These are phyloP conservation scores for Trichonephila clavata DNA, from an alignment of 1,140 invertebrate species.

Conservation along the genomic window DNA sequence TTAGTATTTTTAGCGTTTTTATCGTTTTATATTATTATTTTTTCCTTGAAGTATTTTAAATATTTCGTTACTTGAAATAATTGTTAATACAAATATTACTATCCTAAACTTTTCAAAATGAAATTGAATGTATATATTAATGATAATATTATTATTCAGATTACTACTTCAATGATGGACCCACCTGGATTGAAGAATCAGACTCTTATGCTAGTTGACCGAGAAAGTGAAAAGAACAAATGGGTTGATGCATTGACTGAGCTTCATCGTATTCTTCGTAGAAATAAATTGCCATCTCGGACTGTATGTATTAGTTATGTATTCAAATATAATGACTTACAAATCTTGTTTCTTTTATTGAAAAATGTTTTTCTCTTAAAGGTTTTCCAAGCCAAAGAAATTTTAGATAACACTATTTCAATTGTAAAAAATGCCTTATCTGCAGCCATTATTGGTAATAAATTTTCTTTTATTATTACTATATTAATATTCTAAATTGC, in stretches of 20 bases:
- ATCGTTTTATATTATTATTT: too few species aligned
- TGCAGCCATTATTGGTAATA: slow-evolving; percentile 77
- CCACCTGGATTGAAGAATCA: slow-evolving; percentile 77
- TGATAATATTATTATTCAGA: slow-evolving; percentile 82
- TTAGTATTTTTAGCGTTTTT: too few species aligned
- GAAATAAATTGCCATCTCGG: slow-evolving; percentile 97
- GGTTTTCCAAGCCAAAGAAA: slow-evolving; percentile 79
- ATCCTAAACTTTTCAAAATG: too few species aligned
- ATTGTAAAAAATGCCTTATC: slow-evolving; percentile 77
- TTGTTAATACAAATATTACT: too few species aligned
- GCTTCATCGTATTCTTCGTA: slow-evolving; percentile 96
- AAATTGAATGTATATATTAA: too few species aligned
- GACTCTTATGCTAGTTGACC: slow-evolving; percentile 94
- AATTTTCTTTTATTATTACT: neutral
- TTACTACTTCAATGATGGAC: slow-evolving; percentile 81
- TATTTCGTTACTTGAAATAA: too few species aligned
- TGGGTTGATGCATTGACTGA: slow-evolving; percentile 99
- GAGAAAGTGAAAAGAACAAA: slow-evolving; percentile 97
- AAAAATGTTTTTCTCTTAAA: slow-evolving; percentile 25
- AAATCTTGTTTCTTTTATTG: neutral
- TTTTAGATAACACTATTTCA: slow-evolving; percentile 77
- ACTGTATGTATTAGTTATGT: slow-evolving; percentile 80
- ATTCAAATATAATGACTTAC: neutral
- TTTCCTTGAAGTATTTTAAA: too few species aligned
- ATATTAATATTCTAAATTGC: too few species aligned